Percentiles rank a stretch among this genome's conserved stretches.
phyloP scores from a whole-genome alignment of 2,888 invertebrate genomes.

The Nomada ruficornis region DNA sequence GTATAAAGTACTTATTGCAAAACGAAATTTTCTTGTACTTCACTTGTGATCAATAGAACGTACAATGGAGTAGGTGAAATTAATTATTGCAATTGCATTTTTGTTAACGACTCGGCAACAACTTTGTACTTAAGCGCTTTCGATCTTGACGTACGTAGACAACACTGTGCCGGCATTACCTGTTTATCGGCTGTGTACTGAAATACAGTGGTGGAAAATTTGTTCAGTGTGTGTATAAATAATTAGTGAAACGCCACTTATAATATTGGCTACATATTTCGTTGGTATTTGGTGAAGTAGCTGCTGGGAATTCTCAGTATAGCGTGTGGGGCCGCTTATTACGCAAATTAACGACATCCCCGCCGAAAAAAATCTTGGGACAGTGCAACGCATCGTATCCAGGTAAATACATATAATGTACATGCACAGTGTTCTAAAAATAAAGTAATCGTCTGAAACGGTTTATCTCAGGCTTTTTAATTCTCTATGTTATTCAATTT shows the following conservation, averaged over 20 bases:
- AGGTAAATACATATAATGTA: constrained; percentile 37
- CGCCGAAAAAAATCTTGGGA: constrained; percentile 24
- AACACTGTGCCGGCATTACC: constrained; percentile 38
- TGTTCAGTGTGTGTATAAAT: constrained; percentile 14
- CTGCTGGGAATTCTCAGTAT: not conserved
- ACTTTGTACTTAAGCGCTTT: constrained; percentile 44
- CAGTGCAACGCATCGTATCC: constrained; percentile 39
- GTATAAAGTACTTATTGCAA: constrained; percentile 34
- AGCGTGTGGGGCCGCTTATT: constrained; percentile 9
- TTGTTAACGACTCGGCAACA: not conserved
- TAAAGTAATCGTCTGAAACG: not conserved
- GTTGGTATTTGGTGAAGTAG: not conserved
- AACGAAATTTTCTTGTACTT: not conserved
- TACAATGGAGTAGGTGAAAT: not conserved
- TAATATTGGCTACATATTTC: constrained; percentile 6
- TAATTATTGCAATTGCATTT: not conserved
- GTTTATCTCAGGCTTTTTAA: not conserved
- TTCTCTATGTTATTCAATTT: not conserved
- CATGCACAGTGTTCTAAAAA: not conserved
- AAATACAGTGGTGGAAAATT: constrained; percentile 36
- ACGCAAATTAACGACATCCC: constrained; percentile 38
- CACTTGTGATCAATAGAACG: not conserved
- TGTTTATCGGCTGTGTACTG: constrained; percentile 38
- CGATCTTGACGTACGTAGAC: constrained; percentile 2
- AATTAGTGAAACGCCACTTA: constrained; percentile 30